These are phyloP conservation scores for Hoplodrina blanda DNA, from an alignment of 2,888 invertebrate genomes.

Conservation along the genomic window DNA sequence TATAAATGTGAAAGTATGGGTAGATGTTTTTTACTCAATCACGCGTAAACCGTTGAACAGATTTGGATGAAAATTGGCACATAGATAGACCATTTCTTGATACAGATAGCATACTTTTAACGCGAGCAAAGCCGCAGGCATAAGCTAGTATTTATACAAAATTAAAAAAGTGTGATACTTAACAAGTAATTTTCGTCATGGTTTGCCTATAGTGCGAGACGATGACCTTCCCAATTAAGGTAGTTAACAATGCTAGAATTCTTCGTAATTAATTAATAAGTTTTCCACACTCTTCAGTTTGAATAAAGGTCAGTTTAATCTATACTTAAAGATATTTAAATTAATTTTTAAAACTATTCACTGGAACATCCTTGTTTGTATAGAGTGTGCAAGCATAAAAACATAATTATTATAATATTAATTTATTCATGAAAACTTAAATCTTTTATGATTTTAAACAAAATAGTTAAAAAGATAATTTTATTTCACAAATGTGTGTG, in stretches of 20 bases:
- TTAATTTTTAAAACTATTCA: background rate
- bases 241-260: conserved; percentile 4
- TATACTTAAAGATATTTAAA: background rate
- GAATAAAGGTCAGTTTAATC: background rate
- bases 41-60: too few relatives aligned
- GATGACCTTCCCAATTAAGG: conserved; percentile 21
- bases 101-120: too few relatives aligned
- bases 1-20: too few relatives aligned
- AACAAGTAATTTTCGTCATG: background rate
- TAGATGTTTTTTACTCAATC: too few relatives aligned
- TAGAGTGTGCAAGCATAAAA: too few relatives aligned
- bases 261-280: background rate
- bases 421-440: background rate
- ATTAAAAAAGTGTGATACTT: background rate
- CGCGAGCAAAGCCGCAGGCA: too few relatives aligned
- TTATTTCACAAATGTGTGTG: too few relatives aligned
- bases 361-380: background rate
- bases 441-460: background rate
- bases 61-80: too few relatives aligned
- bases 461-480: too few relatives aligned
- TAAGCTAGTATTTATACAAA: background rate
- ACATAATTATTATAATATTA: background rate
- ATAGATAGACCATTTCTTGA: too few relatives aligned
- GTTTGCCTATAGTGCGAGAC: background rate
- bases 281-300: background rate